Conservation (phyloP, 2,113 vertebrate genomes). For the Rhabdornis inornatus region DNA sequence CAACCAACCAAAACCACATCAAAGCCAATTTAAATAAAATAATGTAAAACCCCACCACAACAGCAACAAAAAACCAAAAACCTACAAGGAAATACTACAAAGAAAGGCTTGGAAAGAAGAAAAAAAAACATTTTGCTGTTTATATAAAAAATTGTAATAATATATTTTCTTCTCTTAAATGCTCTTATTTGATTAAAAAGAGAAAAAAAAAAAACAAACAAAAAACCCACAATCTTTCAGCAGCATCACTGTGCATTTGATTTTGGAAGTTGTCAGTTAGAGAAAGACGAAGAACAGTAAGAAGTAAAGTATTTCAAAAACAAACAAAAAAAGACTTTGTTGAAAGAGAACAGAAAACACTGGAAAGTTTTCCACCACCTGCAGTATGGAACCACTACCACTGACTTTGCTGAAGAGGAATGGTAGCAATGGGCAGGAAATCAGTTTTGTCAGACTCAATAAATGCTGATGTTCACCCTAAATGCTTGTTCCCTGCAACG, state of each 20-base stretch:
- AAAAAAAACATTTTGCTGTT: rapidly evolving
- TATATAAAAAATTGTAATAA: background rate
- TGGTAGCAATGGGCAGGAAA: background rate
- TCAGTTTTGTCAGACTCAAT: background rate
- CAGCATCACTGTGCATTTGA: rapidly evolving
- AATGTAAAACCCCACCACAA: rapidly evolving
- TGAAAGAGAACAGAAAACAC: background rate
- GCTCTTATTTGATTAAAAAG: background rate
- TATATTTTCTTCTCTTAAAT: background rate
- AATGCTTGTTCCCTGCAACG: background rate
- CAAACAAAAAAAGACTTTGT: rapidly evolving
- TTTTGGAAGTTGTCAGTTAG: background rate
- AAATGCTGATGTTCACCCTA: background rate
- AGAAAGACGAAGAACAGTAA: background rate
- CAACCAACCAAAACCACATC: background rate
- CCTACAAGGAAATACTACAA: rapidly evolving
- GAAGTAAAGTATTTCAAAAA: background rate
- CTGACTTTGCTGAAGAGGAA: background rate
- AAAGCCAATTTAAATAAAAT: background rate
- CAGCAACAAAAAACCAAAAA: background rate
- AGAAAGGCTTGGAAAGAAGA: background rate
- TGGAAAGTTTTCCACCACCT: background rate
- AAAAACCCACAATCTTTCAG: background rate
- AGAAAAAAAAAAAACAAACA: background rate
- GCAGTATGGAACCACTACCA: background rate